Evolutionary conservation across 2,797 vertebrate genomes (phyloP).

Genomic region (Sebastiscus tertius): DNA sequence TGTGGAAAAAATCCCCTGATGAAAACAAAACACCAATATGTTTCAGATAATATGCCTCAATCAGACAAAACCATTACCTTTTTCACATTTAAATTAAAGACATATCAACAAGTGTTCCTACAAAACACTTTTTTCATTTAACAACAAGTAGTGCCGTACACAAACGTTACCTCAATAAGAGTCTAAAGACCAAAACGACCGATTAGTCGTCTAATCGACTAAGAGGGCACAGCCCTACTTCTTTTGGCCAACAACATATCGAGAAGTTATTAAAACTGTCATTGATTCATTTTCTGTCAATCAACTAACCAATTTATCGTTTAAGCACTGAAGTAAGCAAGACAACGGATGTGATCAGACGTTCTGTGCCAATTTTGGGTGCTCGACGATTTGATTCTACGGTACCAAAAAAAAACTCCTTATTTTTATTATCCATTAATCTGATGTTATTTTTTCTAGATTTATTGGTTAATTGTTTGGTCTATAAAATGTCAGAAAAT

Average conservation of each 20-base stretch:
- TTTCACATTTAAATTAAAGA: too few species aligned
- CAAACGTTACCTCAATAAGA: too few species aligned
- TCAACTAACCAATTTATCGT: neutral
- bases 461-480: neutral
- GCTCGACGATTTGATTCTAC: too few species aligned
- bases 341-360: too few species aligned
- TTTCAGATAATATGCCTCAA: neutral
- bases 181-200: too few species aligned
- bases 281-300: neutral
- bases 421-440: too few species aligned
- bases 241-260: neutral
- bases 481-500: neutral
- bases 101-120: neutral
- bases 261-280: neutral
- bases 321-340: neutral
- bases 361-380: too few species aligned
- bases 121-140: neutral
- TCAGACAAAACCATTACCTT: too few species aligned
- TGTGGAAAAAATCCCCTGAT: neutral
- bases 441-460: too few species aligned
- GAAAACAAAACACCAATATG: neutral
- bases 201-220: too few species aligned
- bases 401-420: too few species aligned
- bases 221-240: too few species aligned
- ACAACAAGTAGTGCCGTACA: neutral